Percentiles rank a stretch among this genome's conserved stretches.
These are phyloP conservation scores for Istiophorus platypterus DNA, from an alignment of 2,113 vertebrate genomes.

Conservation along the genomic window DNA sequence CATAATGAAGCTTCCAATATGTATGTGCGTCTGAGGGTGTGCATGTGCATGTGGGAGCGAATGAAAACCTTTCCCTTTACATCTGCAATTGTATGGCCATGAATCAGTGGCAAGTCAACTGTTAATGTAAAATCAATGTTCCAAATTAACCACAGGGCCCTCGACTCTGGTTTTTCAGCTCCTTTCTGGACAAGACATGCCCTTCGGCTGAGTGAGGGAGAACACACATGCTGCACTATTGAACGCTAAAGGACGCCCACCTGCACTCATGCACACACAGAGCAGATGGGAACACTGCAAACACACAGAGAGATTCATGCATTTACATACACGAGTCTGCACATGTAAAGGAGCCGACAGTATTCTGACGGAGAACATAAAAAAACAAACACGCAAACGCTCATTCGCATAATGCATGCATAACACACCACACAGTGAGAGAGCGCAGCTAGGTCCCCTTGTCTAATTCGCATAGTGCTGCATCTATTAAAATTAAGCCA, in stretches of 20 bases:
- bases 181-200: constrained; percentile 58
- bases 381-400: constrained; percentile 37
- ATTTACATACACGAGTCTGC: constrained; percentile 20
- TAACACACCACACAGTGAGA: constrained; percentile 30
- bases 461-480: constrained; percentile 74
- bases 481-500: constrained; percentile 76
- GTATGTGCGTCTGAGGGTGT: constrained; percentile 14
- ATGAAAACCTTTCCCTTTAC: constrained; percentile 65
- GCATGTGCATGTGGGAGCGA: constrained; percentile 33
- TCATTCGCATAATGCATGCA: constrained; percentile 65
- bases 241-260: constrained; percentile 13
- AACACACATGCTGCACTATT: constrained; percentile 45
- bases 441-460: constrained; percentile 55
- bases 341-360: neutral
- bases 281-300: neutral
- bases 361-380: neutral
- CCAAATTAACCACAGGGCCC: constrained; percentile 82
- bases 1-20: constrained; percentile 77
- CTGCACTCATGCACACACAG: constrained; percentile 16
- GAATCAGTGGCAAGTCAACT: constrained; percentile 76
- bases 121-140: constrained; percentile 86
- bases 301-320: constrained; percentile 4
- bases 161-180: constrained; percentile 57
- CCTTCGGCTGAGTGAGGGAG: constrained; percentile 68
- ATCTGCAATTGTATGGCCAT: constrained; percentile 71